Percentiles rank a stretch among this genome's conserved stretches.
Evolutionary conservation across 1,140 invertebrate species (phyloP).

Genomic region (Pogonus chalceus): DNA sequence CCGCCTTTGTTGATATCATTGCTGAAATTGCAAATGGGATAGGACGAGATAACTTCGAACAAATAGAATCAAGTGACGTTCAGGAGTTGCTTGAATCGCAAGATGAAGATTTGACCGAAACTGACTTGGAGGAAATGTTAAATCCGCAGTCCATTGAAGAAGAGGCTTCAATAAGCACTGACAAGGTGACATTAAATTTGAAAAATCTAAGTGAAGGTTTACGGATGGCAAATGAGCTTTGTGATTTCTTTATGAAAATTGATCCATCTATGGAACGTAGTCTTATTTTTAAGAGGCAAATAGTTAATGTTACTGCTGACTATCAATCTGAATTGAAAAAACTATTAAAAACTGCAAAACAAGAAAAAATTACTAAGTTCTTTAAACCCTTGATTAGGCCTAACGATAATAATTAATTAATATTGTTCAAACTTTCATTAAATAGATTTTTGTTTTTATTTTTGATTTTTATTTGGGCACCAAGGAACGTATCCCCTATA

Average conservation of each 20-base stretch:
- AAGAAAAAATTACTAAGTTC: slow-evolving; percentile 9
- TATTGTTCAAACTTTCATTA: slow-evolving; percentile 13
- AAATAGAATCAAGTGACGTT: slow-evolving; percentile 31
- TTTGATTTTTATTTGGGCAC: slow-evolving; percentile 13
- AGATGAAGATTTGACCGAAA: slow-evolving; percentile 29
- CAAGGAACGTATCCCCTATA: slow-evolving; percentile 13
- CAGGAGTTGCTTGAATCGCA: slow-evolving; percentile 25
- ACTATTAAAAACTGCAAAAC: slow-evolving; percentile 10
- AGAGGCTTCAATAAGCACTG: slow-evolving; percentile 26
- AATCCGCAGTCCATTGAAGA: no score
- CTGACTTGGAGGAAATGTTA: slow-evolving; percentile 28
- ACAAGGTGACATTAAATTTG: no score
- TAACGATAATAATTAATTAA: slow-evolving; percentile 15
- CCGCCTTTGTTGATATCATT: slow-evolving; percentile 27
- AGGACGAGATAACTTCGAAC: slow-evolving; percentile 29
- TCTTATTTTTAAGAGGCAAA: slow-evolving; percentile 16
- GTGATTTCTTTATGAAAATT: slow-evolving; percentile 19
- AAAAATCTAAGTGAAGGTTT: no score
- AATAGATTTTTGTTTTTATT: slow-evolving; percentile 10
- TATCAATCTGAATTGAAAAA: slow-evolving; percentile 14
- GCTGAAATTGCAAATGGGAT: slow-evolving; percentile 18
- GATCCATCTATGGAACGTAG: no score
- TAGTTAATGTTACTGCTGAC: slow-evolving; percentile 14
- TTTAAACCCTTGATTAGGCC: slow-evolving; percentile 14
- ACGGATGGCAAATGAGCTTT: no score